These are phyloP conservation scores for Acinonyx jubatus DNA, from an alignment of 2,113 vertebrate genomes.

Conservation along the genomic window DNA sequence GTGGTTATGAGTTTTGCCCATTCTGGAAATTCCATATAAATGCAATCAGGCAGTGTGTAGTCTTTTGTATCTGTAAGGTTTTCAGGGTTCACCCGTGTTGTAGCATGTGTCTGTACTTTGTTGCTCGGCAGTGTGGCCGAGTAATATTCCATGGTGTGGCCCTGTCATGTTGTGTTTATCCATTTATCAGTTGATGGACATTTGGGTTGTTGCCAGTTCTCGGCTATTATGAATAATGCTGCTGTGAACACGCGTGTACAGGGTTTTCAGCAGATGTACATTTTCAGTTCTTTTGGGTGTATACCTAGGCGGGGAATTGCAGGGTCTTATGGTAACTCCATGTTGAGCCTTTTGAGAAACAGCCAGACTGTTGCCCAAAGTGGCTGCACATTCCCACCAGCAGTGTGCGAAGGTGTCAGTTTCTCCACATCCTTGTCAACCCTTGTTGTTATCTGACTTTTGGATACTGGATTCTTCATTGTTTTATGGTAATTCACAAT, in stretches of 20 bases:
- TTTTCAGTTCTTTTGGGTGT: neutral
- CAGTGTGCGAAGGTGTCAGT: rapidly evolving
- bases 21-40: neutral
- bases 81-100: rapidly evolving
- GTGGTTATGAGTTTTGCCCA: neutral
- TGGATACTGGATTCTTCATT: neutral
- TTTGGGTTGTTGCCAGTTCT: neutral
- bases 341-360: neutral
- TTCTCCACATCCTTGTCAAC: neutral
- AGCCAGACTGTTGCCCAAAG: no score
- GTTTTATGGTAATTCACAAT: neutral
- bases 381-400: neutral
- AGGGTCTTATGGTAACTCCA: neutral
- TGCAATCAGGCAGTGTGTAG: rapidly evolving
- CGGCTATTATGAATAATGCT: neutral
- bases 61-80: neutral
- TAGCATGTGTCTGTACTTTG: no score
- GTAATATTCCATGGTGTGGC: rapidly evolving
- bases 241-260: rapidly evolving
- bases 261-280: rapidly evolving
- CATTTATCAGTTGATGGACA: neutral
- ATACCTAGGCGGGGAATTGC: neutral
- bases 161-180: neutral
- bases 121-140: neutral
- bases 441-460: neutral